Conservation (phyloP, 2,888 invertebrate genomes). For the Aphodius granarius region DNA sequence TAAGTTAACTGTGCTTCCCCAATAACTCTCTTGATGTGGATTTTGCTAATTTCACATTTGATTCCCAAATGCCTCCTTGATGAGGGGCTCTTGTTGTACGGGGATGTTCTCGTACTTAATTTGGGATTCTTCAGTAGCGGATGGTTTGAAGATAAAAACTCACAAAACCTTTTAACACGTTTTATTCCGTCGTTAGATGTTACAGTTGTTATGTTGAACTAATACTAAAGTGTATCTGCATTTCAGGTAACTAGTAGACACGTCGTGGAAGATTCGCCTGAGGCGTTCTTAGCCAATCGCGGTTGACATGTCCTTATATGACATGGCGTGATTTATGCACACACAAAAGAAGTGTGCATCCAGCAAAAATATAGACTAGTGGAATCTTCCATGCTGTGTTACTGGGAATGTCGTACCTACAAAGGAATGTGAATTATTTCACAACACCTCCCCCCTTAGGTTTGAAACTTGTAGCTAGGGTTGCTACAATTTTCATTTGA, state of each 20-base stretch:
- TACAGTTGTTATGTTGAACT: neutral
- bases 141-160: neutral
- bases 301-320: neutral
- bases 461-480: neutral
- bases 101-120: neutral
- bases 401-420: neutral
- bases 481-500: neutral
- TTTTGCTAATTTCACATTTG: no score
- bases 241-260: neutral
- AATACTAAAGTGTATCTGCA: neutral
- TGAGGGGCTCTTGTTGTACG: neutral
- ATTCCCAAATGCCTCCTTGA: neutral
- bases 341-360: neutral
- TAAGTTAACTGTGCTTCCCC: neutral
- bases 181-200: neutral
- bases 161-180: neutral
- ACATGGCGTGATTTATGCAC: neutral
- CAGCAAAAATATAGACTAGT: neutral
- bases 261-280: neutral
- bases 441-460: neutral
- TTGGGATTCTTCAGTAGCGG: neutral
- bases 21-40: neutral
- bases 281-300: neutral
- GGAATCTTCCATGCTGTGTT: neutral
- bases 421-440: neutral